Base-by-base conservation (phyloP, 2,113 vertebrate genomes). In the Blennius ocellaris region DNA sequence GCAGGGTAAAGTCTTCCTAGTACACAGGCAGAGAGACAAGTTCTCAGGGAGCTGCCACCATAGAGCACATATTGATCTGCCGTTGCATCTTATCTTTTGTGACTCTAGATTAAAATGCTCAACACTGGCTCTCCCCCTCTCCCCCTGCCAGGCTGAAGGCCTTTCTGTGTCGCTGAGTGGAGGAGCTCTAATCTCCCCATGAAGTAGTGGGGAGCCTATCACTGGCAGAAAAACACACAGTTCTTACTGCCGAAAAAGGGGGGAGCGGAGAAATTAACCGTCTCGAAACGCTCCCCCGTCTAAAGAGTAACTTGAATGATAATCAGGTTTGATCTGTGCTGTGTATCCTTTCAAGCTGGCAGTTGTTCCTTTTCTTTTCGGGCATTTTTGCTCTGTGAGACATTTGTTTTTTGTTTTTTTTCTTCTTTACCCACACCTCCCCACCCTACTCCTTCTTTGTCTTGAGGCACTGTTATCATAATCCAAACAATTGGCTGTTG, bases 91-190 rank as follows among this genome's bases (percentile, higher is more conserved):
- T 93, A 94, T 95, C 93, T 90, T 85, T 85, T 85, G 82, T 86
- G 86, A 89, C 90, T 93, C 90, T 85, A 30, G 90, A 93, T 94
- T 93, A 92, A 92, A 92, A 93, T 89, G 89, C 91, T 93, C 87
- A 88, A 90, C 90, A 87, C 68, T 86, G 72, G 68, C 84, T 85
- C 87, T 70, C 69, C 77, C 84, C 56, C 76, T 81, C 68, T 75
- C 87, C 75, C 81, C 85, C 69, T 88, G 80, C 81, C 77, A 84
- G 73, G 79, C 86, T 90, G 85, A 87, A 91, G 87, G 85, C 85
- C 88, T 90, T 89, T 91, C 90, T 85, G 54, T 89, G 84, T 86
- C 78, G 85, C 88, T 83, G 80, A 90, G 88, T 93, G 89, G 89
- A 91, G 86, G 79, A 89, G 90, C 89, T 86, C 83, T 92, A 91